phyloP scores from a whole-genome alignment of 1,140 invertebrate species.

The Homarus americanus region DNA sequence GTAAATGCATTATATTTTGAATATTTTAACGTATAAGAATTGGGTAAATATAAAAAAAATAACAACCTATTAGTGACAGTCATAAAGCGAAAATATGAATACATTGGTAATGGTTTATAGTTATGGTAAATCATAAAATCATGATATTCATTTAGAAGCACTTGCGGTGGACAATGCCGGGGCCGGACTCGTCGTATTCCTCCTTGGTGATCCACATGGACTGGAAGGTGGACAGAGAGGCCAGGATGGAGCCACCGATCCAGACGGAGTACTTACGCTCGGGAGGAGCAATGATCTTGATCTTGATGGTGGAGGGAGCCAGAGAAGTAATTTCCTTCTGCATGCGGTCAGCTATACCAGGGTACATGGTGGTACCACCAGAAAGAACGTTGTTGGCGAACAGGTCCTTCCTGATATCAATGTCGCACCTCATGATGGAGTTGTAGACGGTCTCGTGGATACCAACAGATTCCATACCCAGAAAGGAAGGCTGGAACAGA shows the following conservation, averaged over 20 bases:
- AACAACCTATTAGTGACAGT: too few relatives aligned
- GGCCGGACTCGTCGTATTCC: constrained; percentile 76
- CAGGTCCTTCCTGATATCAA: constrained; percentile 66
- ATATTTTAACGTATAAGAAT: too few relatives aligned
- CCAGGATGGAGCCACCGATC: constrained; percentile 82
- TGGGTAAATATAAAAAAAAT: too few relatives aligned
- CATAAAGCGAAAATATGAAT: not conserved
- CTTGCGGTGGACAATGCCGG: constrained; percentile 49
- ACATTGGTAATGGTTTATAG: too few relatives aligned
- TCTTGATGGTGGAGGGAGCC: constrained; percentile 92
- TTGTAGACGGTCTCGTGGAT: constrained; percentile 68
- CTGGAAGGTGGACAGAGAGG: constrained; percentile 93
- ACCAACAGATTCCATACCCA: constrained; percentile 88
- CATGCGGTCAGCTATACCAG: constrained; percentile 82
- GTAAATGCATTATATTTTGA: too few relatives aligned
- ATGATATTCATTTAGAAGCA: constrained; percentile 55
- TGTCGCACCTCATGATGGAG: constrained; percentile 71
- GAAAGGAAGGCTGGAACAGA: constrained; percentile 96
- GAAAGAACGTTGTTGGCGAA: constrained; percentile 85
- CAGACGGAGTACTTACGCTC: constrained; percentile 70
- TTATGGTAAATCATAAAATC: too few relatives aligned
- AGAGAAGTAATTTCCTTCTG: constrained; percentile 88
- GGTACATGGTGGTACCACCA: constrained; percentile 84
- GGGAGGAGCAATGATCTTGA: constrained; percentile 83
- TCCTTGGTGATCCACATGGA: constrained; percentile 94